Conservation (phyloP, 2,797 vertebrate species). For the Okamejei kenojei region DNA sequence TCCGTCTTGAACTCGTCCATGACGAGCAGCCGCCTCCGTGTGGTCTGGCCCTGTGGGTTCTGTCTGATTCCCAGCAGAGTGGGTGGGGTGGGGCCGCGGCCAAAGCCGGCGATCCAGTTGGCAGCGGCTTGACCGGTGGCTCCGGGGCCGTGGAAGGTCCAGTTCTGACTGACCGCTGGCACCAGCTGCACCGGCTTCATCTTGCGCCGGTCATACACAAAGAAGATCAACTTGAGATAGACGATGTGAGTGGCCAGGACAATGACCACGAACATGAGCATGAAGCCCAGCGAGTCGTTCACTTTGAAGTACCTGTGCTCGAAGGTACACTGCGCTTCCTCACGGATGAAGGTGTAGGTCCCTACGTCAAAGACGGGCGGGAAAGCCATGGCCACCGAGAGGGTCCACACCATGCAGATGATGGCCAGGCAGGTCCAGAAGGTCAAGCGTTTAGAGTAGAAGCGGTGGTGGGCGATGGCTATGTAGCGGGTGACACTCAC, state of each 20-base stretch:
- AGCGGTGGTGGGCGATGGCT: conserved; percentile 96
- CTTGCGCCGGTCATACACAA: conserved; percentile 96
- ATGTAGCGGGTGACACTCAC: conserved; percentile 96
- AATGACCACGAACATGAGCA: conserved; percentile 96
- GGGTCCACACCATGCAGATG: conserved; percentile 99
- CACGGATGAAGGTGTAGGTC: conserved; percentile 94
- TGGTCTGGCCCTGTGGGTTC: conserved; percentile 89
- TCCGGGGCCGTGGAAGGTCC: conserved; percentile 97
- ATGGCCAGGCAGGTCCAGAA: conserved; percentile 98
- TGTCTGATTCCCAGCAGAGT: conserved; percentile 97
- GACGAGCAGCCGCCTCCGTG: conserved; percentile 83
- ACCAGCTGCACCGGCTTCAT: conserved; percentile 99
- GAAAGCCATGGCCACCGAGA: conserved; percentile 98
- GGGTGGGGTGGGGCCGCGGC: conserved; percentile 92
- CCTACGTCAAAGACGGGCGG: conserved; percentile 96
- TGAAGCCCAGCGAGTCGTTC: conserved; percentile 98
- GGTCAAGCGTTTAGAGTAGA: conserved; percentile 96
- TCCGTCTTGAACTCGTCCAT: conserved; percentile 99
- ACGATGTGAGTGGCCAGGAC: conserved; percentile 98
- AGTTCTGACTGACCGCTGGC: conserved; percentile 98
- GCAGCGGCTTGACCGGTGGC: conserved; percentile 96
- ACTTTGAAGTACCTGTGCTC: conserved; percentile 97
- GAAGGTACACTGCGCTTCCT: conserved; percentile 99
- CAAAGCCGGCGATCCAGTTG: conserved; percentile 97
- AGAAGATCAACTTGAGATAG: conserved; percentile 99